Evolutionary conservation across 2,888 invertebrate species (phyloP), one percentile per base, ranked within the genome.

Genomic region (Nephrotoma flavescens): DNA sequence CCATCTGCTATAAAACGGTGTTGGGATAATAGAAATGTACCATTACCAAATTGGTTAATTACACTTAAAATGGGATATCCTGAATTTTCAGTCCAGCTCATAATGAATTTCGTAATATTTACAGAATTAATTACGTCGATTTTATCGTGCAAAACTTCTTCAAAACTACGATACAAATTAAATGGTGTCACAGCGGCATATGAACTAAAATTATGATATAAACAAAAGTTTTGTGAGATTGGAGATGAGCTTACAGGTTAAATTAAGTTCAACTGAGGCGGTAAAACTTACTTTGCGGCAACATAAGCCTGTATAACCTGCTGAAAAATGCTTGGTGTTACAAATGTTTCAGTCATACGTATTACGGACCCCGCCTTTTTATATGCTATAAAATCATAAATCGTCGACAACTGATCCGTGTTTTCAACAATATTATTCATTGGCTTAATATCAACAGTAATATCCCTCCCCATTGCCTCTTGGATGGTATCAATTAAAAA

Each of bases 311-410:
- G 94, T 41, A 95, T 92, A 1, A 95, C 95, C 41, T 92, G 92
- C 88, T 94, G 94, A 90, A 95, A 95, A 0, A 94, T 4, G 9
- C 9, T 71, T 71, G 71, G 71, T 71, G 71, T 71, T 31, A 71
- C 71, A 71, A 71, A 71, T 9, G 71, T 71, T 89, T 95, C 94
- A 94, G 97, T 95, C 97, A 97, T 97, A n/a, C 96, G 92, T 85
- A 94, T 92, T 3, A 94, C 93, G 86, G 93, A 93, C 6, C 92
- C 93, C 88, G 93, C 93, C 92, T 95, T 95, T 87, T 93, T 92
- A 87, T 95, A 95, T 86, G 94, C 93, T 0, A 94, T 93, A 45
- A 92, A 92, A 88, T 94, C 94, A 89, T 95, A 93, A 19, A 93
- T 92, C 0, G 91, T 92, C 7, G 92, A 89, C 86, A 94, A 92